Evolutionary conservation across 37 sponge, comb jelly and placozoan genomes (phyloP), one percentile per base, ranked within the genome.

Genomic region (Eunapius fragilis): DNA sequence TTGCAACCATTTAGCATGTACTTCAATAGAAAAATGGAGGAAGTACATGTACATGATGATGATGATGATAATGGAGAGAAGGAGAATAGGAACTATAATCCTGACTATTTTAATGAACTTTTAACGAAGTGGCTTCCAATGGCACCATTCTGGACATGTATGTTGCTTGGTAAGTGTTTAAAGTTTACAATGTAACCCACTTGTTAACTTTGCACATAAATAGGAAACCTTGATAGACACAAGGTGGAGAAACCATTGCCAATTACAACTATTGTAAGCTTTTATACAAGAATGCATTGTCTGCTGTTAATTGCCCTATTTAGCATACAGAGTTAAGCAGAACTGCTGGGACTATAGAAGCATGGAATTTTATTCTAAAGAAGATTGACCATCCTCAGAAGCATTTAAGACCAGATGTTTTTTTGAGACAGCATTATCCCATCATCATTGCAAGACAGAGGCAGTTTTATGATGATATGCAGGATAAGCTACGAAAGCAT

Each of bases 361-460:
- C 77, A 34, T 75, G 77, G 77, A 75, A 75, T 28, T 6, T 31
- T 32, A 75, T 75, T 75, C 35, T 75, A 32, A 75, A 75, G 33
- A 75, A 31, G n/a, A 75, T 32, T 6, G 77, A 75, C n/a, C 77
- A 75, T 32, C 77, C 77, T 28, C 31, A 31, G 25, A 32, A 75
- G 35, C 31, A 32, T 11, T 6, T 75, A 34, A 34, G 77, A 32
- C 77, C 77, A 75, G 77, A 75, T 36, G 25, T 75, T 31, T 75
- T 75, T 28, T 34, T 75, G 35, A 28, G 25, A 31, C 25, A 75
- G 25, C 77, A 75, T 25, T 32, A 75, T 6, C 31, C 31, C 6
- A 36, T 75, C 2, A 25, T 75, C 25, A 25, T n/a, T 12, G 77
- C 35, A 32, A 28, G 77, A 28, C 77, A 75, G 35, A 25, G 31